Conservation (phyloP, 1,140 invertebrate genomes). For the Eueides isabella region DNA sequence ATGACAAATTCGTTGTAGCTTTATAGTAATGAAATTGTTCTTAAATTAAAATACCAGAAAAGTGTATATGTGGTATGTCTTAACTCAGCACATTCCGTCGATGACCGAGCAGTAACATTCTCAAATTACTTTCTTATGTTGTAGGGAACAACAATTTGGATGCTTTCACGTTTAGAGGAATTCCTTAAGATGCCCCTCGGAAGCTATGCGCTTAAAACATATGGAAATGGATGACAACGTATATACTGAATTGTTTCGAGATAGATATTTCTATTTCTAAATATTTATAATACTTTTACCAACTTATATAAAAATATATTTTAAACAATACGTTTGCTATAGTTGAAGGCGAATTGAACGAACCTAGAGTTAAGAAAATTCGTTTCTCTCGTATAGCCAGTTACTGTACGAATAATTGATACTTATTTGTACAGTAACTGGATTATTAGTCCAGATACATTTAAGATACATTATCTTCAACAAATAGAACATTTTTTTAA, state of each 20-base stretch:
- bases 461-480: too few species aligned
- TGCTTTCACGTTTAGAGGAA: constrained; percentile 58
- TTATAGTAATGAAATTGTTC: not conserved
- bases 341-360: too few species aligned
- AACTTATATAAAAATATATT: not conserved
- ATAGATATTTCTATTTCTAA: not conserved
- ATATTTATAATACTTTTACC: not conserved
- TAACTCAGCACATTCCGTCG: constrained; percentile 50
- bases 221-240: constrained; percentile 14
- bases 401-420: too few species aligned
- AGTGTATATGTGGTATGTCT: constrained; percentile 19
- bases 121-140: constrained; percentile 55
- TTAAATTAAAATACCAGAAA: constrained; percentile 17
- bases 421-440: too few species aligned
- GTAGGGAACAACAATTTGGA: constrained; percentile 56
- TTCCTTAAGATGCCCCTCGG: constrained; percentile 54
- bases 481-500: too few species aligned
- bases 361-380: too few species aligned
- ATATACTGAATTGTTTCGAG: not conserved
- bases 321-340: too few species aligned
- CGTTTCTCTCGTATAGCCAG: too few species aligned
- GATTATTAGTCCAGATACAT: too few species aligned
- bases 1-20: not conserved
- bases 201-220: constrained; percentile 63
- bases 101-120: constrained; percentile 56